Conservation (phyloP, 92 coral and sea anemone species). For the Porites rus region DNA sequence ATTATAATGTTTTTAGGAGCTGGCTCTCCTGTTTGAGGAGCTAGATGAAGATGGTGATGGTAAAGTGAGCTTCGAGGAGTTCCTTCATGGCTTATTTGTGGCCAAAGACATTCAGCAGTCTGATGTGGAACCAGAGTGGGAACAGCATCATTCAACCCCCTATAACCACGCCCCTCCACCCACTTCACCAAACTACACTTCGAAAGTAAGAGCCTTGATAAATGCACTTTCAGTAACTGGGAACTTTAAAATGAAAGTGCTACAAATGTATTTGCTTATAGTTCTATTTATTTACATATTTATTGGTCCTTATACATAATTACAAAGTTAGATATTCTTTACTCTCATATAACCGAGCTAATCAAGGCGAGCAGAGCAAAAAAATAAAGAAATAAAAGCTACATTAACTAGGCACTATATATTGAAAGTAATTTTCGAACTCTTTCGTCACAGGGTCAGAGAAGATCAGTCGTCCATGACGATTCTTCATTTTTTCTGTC, state of each 20-base stretch:
- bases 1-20: constrained; percentile 68
- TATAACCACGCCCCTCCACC: constrained; percentile 59
- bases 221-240: too few relatives aligned
- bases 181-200: constrained; percentile 39
- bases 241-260: too few relatives aligned
- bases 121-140: constrained; percentile 65
- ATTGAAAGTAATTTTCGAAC: neutral
- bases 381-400: neutral
- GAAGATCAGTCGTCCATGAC: constrained; percentile 46
- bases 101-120: constrained; percentile 87
- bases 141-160: constrained; percentile 80
- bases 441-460: constrained; percentile 47
- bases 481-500: constrained; percentile 54
- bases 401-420: too few relatives aligned
- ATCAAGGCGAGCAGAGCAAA: neutral
- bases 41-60: constrained; percentile 98
- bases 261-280: too few relatives aligned
- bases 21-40: constrained; percentile 93
- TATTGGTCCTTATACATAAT: too few relatives aligned
- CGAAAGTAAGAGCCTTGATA: constrained; percentile 46
- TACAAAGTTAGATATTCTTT: too few relatives aligned
- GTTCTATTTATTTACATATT: too few relatives aligned
- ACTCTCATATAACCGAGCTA: too few relatives aligned
- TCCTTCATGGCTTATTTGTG: constrained; percentile 91
- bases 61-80: constrained; percentile 93